Percentiles rank a stretch among this genome's conserved stretches.
phyloP scores from a whole-genome alignment of 2,113 vertebrate genomes.

The Tychaedon coryphoeus region DNA sequence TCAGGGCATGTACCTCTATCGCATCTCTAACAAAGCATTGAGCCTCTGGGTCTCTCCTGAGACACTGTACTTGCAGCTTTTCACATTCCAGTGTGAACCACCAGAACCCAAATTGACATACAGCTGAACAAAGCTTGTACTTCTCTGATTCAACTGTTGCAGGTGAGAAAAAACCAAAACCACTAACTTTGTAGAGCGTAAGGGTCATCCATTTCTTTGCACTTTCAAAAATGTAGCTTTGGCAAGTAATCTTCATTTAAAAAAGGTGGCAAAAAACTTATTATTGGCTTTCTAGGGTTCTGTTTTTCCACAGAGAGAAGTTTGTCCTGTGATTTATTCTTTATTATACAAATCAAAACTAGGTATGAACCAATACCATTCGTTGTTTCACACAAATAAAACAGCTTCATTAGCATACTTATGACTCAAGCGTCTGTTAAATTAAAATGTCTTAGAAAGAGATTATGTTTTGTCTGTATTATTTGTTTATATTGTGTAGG shows the following conservation, averaged over 20 bases:
- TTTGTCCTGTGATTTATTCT: background rate
- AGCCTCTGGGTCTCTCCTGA: background rate
- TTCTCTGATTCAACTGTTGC: background rate
- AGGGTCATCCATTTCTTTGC: background rate
- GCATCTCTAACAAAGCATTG: background rate
- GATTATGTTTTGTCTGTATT: background rate
- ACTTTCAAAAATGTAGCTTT: background rate
- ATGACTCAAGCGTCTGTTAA: background rate
- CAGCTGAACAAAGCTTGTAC: background rate
- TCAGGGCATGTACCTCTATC: background rate
- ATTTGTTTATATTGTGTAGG: background rate
- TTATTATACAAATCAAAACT: background rate
- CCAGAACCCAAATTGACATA: background rate
- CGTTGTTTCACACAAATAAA: background rate
- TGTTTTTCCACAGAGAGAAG: background rate
- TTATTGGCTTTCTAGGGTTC: background rate
- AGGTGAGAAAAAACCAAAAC: background rate
- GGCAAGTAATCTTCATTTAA: background rate
- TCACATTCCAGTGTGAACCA: background rate
- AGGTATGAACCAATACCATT: background rate
- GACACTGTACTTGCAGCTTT: background rate
- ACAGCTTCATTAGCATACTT: background rate
- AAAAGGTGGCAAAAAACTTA: background rate
- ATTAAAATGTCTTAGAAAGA: background rate
- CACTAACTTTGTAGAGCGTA: rapidly evolving